Percentiles rank a stretch among this genome's conserved stretches.
Evolutionary conservation across 64 coral and sea anemone genomes (phyloP).

Genomic region (Pocillopora verrucosa): DNA sequence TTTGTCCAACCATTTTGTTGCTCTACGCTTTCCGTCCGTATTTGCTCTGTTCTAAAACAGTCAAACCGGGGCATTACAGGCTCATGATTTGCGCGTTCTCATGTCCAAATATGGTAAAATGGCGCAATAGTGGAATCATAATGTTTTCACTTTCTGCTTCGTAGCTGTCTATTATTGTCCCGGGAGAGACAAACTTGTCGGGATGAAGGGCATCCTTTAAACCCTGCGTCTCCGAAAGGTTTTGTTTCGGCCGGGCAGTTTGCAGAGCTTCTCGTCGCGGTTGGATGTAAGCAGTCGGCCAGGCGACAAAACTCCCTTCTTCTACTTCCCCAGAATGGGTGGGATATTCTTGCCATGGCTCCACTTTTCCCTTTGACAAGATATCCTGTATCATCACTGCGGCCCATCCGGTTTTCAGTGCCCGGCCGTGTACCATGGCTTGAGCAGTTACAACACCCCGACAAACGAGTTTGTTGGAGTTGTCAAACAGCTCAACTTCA

Average conservation of each 20-base stretch:
- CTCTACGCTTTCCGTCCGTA: too few relatives aligned
- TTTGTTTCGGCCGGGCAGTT: not conserved
- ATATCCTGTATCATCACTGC: conserved; percentile 17
- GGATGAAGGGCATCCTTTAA: not conserved
- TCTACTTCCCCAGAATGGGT: conserved; percentile 61
- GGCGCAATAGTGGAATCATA: too few relatives aligned
- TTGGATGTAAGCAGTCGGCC: not conserved
- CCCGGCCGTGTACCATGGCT: not conserved
- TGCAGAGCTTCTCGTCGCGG: not conserved
- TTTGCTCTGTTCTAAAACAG: too few relatives aligned
- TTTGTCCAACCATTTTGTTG: too few relatives aligned
- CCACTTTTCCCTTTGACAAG: not conserved
- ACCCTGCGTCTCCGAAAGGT: not conserved
- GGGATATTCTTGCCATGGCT: conserved; percentile 51
- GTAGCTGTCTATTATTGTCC: conserved; percentile 6
- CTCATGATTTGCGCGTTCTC: too few relatives aligned
- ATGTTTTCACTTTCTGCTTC: not conserved
- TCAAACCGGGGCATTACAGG: too few relatives aligned
- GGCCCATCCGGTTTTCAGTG: conserved; percentile 24
- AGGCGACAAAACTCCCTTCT: conserved; percentile 40
- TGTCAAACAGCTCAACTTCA: not conserved
- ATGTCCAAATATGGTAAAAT: too few relatives aligned
- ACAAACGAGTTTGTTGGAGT: not conserved
- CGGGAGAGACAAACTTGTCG: not conserved
- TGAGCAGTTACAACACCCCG: not conserved